Base-by-base conservation (phyloP, 2,888 invertebrate species). In the Acleris laterana region DNA sequence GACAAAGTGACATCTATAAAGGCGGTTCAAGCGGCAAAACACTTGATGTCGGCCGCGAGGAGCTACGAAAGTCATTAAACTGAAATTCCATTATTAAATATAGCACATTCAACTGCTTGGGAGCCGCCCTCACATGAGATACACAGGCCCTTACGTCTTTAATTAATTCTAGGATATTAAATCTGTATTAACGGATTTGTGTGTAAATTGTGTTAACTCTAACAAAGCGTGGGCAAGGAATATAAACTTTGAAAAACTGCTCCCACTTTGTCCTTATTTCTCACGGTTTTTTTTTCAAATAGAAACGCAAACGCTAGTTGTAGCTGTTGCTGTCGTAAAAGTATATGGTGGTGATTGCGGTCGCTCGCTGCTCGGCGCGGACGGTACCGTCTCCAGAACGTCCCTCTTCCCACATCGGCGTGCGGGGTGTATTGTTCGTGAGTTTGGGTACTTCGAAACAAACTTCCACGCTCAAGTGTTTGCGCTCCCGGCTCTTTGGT, bases 381-480 rank as follows among this genome's bases (percentile, higher is more conserved):
- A 32, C 20, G 11, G 57, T 66, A 52, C 66, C 63, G 58, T 63
- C 68, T 68, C 63, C 62, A 55, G n/a, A 32, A 2, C 17, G 60
- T n/a, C 28, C n/a, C 25, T 17, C 80, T 91, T 90, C 84, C 76
- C 81, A 85, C 75, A 83, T 89, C 85, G 73, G 76, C 73, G 87
- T 81, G 75, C 56, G 75, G 69, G 81, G 83, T 68, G 88, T 86
- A 89, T 91, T 91, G 70, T 90, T 88, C 87, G 79, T 76, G 85
- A 88, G 86, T 91, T 89, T 85, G 85, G 90, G 90, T 82, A 87
- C 92, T 91, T 88, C 81, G 84, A 82, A 89, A 90, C 89, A 90
- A 92, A 92, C 85, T 92, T 91, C 85, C 77, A 80, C 82, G 81
- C 83, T 88, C 87, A 86, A 92, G 89, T 90, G 88, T 89, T 89